These are phyloP conservation scores for Tinamus major DNA, from an alignment of 2,797 vertebrate genomes.

Conservation along the genomic window DNA sequence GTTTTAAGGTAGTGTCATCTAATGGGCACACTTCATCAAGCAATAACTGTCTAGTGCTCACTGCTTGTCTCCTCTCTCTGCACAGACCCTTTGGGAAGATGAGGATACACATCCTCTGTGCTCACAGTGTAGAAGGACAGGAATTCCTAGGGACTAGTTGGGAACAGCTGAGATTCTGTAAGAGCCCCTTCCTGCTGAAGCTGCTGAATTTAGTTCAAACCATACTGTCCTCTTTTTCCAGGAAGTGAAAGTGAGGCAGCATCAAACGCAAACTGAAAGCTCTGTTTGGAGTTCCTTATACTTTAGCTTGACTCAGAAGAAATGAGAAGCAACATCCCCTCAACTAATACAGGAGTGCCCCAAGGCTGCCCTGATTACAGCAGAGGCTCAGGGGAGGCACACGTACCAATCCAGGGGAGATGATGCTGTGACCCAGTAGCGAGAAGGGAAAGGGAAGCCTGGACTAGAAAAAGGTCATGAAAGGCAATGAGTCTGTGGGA, in stretches of 20 bases:
- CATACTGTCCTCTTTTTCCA: not conserved
- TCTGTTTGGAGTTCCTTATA: not conserved
- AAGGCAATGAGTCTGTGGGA: not conserved
- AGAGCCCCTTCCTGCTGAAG: not conserved
- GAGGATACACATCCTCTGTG: not conserved
- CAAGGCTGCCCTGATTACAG: not conserved
- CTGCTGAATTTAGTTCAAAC: conserved; percentile 5
- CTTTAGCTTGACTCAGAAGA: not conserved
- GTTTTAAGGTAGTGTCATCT: not conserved
- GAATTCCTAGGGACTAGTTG: not conserved
- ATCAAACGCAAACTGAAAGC: not conserved
- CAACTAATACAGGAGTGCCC: not conserved
- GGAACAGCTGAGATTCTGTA: conserved; percentile 2
- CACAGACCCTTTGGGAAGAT: not conserved
- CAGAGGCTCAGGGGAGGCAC: not conserved
- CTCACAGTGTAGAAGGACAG: not conserved
- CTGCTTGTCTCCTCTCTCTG: not conserved
- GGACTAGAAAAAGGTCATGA: conserved; percentile 1
- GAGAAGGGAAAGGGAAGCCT: not conserved
- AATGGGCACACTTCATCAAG: not conserved
- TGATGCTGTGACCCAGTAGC: not conserved
- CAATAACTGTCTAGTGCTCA: not conserved
- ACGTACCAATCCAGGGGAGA: not conserved
- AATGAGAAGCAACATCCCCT: not conserved
- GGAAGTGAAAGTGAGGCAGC: conserved; percentile 4